Conservation (phyloP, 2,113 vertebrate species). For the Brachyhypopomus gauderio region DNA sequence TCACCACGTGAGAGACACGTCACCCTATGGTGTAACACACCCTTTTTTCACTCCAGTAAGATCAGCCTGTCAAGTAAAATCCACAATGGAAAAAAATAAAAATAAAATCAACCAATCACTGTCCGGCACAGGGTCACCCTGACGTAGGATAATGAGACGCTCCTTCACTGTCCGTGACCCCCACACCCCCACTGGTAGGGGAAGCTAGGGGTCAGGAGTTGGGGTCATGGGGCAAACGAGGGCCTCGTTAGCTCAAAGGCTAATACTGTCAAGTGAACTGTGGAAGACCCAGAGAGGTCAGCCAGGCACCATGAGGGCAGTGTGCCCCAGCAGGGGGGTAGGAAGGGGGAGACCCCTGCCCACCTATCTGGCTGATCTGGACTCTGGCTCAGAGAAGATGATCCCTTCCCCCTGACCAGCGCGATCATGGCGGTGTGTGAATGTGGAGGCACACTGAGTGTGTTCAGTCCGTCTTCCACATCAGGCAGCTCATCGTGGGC, state of each 20-base stretch:
- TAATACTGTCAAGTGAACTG: conserved; percentile 53
- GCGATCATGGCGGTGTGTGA: too few species aligned
- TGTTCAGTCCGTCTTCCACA: background rate
- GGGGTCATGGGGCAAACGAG: conserved; percentile 42
- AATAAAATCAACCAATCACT: conserved; percentile 68
- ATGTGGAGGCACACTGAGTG: too few species aligned
- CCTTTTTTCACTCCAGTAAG: conserved; percentile 70
- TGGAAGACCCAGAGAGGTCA: conserved; percentile 55
- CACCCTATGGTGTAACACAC: conserved; percentile 61
- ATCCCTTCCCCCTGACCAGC: too few species aligned
- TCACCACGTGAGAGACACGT: conserved; percentile 63
- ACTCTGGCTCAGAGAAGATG: conserved; percentile 32
- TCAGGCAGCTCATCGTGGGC: too few species aligned
- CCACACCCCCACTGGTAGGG: background rate
- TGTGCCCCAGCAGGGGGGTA: conserved; percentile 51
- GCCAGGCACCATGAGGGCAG: conserved; percentile 68
- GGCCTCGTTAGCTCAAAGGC: conserved; percentile 46
- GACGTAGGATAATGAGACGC: conserved; percentile 1
- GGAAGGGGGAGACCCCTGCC: conserved; percentile 51
- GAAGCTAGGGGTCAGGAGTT: background rate
- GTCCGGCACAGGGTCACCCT: conserved; percentile 38
- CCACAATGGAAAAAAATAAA: conserved; percentile 52
- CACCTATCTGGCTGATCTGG: conserved; percentile 47
- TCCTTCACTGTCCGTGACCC: conserved; percentile 27
- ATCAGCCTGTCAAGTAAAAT: conserved; percentile 76